phyloP scores from a whole-genome alignment of 1,140 invertebrate genomes.

The Delia radicum region DNA sequence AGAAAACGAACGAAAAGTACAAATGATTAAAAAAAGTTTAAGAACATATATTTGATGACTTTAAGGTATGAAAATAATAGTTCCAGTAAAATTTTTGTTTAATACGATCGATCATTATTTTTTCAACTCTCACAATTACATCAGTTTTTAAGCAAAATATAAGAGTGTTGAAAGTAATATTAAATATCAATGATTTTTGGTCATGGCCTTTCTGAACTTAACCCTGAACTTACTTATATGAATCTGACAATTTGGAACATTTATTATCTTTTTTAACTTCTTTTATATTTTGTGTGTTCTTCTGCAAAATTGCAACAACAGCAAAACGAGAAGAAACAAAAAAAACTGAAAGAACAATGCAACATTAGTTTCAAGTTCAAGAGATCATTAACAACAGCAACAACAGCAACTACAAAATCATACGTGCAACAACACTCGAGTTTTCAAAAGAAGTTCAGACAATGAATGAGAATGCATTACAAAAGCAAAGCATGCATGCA shows the following conservation, averaged over 20 bases:
- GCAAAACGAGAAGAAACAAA: not conserved
- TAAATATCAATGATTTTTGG: conserved; percentile 14
- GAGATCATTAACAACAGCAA: conserved; percentile 18
- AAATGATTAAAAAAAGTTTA: no score
- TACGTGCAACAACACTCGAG: not conserved
- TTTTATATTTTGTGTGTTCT: not conserved
- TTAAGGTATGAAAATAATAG: no score
- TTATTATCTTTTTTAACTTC: conserved; percentile 5
- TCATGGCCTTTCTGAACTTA: conserved; percentile 20
- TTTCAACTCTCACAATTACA: no score
- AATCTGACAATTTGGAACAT: conserved; percentile 17
- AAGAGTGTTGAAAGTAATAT: not conserved
- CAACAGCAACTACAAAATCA: not conserved
- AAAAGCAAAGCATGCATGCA: not conserved
- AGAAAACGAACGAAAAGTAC: no score
- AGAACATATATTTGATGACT: no score
- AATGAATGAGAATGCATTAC: conserved; percentile 10
- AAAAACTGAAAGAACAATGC: conserved; percentile 10
- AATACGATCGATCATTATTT: no score
- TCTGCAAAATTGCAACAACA: not conserved
- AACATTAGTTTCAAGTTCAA: conserved; percentile 24
- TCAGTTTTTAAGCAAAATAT: no score
- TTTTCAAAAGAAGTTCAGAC: not conserved
- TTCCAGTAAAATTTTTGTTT: no score
- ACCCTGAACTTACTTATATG: conserved; percentile 9